phyloP scores from a whole-genome alignment of 2,888 invertebrate species.

The Caenorhabditis japonica region DNA sequence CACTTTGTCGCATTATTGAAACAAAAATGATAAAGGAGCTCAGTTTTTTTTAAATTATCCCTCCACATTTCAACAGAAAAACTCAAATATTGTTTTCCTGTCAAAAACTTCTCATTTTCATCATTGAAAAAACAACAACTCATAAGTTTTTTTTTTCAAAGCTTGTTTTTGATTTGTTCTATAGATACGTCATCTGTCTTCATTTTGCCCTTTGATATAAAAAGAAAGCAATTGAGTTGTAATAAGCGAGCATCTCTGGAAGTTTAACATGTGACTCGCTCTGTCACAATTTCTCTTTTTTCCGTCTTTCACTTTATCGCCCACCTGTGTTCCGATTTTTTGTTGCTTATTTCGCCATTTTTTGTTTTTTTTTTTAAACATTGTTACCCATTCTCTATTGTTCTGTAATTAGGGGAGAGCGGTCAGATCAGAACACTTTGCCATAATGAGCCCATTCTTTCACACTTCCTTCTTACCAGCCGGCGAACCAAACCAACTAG shows the following conservation, averaged over 20 bases:
- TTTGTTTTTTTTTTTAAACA: not conserved
- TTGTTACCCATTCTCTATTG: slow-evolving; percentile 10
- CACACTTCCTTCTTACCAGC: slow-evolving; percentile 18
- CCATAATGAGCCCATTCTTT: slow-evolving; percentile 51
- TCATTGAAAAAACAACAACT: too few relatives aligned
- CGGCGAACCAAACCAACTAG: not conserved
- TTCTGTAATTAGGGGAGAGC: slow-evolving; percentile 24
- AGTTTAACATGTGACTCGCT: slow-evolving; percentile 43
- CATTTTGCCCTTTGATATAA: slow-evolving; percentile 30
- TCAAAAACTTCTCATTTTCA: too few relatives aligned
- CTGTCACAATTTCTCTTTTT: slow-evolving; percentile 5
- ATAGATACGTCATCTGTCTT: too few relatives aligned
- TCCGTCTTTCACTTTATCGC: slow-evolving; percentile 17
- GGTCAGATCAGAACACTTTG: slow-evolving; percentile 36
- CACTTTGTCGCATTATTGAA: too few relatives aligned
- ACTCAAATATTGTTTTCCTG: too few relatives aligned
- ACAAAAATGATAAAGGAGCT: too few relatives aligned
- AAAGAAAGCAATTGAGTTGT: slow-evolving; percentile 22
- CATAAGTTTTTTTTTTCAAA: too few relatives aligned
- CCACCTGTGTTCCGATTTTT: not conserved
- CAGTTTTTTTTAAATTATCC: too few relatives aligned
- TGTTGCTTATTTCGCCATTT: not conserved
- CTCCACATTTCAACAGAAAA: too few relatives aligned
- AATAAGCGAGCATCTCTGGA: slow-evolving; percentile 34
- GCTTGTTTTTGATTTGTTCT: too few relatives aligned